Percentiles rank a stretch among this genome's conserved stretches.
These are phyloP conservation scores for Onychomys arenicola DNA, from an alignment of 2,797 vertebrate genomes.

Conservation along the genomic window DNA sequence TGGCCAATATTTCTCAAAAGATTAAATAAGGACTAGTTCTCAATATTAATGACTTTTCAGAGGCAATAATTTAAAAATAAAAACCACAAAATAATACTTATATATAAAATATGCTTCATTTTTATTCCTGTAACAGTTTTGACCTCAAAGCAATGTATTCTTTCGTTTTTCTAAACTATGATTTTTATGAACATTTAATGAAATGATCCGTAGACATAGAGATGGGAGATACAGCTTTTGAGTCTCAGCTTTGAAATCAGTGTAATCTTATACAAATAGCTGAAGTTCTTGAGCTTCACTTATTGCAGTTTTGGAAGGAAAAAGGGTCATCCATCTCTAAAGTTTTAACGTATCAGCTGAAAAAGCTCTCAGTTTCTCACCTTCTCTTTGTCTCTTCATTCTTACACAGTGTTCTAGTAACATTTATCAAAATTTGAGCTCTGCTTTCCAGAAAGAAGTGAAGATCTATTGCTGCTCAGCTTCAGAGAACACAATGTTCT, in stretches of 20 bases:
- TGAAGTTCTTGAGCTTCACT: not conserved
- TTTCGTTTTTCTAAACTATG: not conserved
- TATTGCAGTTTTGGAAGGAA: not conserved
- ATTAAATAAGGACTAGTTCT: not conserved
- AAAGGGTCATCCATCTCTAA: not conserved
- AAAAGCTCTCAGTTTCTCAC: not conserved
- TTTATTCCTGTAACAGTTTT: not conserved
- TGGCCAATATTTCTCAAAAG: not conserved
- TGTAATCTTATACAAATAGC: not conserved
- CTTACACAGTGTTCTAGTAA: not conserved
- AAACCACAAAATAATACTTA: not conserved
- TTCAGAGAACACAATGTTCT: not conserved
- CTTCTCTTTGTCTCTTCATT: not conserved
- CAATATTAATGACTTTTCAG: not conserved
- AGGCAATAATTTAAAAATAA: not conserved
- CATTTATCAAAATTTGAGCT: conserved; percentile 59
- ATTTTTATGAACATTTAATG: conserved; percentile 40
- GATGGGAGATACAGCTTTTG: not conserved
- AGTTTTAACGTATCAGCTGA: not conserved
- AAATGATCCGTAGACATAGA: not conserved
- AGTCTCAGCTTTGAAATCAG: not conserved
- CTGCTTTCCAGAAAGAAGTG: conserved; percentile 28
- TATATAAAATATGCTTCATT: not conserved
- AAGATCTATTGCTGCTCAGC: not conserved
- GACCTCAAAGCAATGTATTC: not conserved